Percentiles rank a stretch among this genome's conserved stretches.
These are phyloP conservation scores for Menura novaehollandiae DNA, from an alignment of 2,113 vertebrate genomes.

Conservation along the genomic window DNA sequence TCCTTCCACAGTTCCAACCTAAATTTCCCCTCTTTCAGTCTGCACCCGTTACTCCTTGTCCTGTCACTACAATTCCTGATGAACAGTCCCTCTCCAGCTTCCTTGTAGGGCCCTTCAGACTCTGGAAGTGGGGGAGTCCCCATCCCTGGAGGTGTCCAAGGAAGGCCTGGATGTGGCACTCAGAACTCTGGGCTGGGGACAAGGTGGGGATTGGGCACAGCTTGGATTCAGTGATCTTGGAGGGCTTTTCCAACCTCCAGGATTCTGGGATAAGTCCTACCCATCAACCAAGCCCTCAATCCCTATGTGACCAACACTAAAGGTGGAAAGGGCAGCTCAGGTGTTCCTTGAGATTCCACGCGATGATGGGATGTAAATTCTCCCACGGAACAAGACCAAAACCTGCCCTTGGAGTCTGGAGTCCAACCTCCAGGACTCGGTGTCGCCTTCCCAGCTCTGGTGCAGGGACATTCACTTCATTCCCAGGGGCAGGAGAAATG, in stretches of 20 bases:
- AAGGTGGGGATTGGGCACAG: background rate
- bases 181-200: background rate
- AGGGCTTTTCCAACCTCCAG: background rate
- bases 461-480: background rate
- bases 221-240: background rate
- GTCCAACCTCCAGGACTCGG: background rate
- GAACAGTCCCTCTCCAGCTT: background rate
- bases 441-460: background rate
- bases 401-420: background rate
- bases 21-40: background rate
- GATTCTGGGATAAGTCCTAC: background rate
- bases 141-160: background rate
- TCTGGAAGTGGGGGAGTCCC: background rate
- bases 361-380: background rate
- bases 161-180: background rate
- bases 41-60: background rate
- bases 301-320: background rate
- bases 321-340: background rate
- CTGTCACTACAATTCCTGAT: background rate
- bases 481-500: background rate
- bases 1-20: background rate
- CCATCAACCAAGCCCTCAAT: background rate
- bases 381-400: background rate
- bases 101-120: background rate
- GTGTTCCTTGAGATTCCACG: background rate